Percentiles rank a stretch among this genome's conserved stretches.
Conservation (phyloP, 2,113 vertebrate species). For the Ibidorhyncha struthersii region DNA sequence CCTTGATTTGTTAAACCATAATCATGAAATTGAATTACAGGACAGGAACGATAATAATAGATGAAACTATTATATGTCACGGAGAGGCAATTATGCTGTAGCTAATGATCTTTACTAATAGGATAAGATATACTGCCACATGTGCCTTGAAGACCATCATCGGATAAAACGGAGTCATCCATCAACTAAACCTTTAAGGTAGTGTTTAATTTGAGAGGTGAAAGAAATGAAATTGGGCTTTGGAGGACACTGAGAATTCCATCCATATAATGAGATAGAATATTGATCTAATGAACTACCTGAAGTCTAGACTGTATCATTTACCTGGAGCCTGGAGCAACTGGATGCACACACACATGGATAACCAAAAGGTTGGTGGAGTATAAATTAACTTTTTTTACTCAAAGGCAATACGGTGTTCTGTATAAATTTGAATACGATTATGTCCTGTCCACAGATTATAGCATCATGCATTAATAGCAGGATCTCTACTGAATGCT, state of each 20-base stretch:
- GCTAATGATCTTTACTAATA: slow-evolving; percentile 70
- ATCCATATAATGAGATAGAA: slow-evolving; percentile 59
- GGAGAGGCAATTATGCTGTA: slow-evolving; percentile 42
- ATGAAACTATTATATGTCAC: slow-evolving; percentile 50
- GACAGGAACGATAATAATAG: slow-evolving; percentile 29
- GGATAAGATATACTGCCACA: slow-evolving; percentile 49
- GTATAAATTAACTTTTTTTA: slow-evolving; percentile 52
- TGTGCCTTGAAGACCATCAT: slow-evolving; percentile 58
- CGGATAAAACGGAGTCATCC: slow-evolving; percentile 21
- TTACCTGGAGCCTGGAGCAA: slow-evolving; percentile 27
- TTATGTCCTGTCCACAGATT: not conserved
- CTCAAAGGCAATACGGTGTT: not conserved
- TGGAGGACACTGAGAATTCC: slow-evolving; percentile 39
- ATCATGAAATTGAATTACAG: slow-evolving; percentile 54
- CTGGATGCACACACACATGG: not conserved
- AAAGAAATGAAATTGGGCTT: slow-evolving; percentile 68
- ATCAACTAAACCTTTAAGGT: slow-evolving; percentile 69
- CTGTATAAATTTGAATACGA: not conserved
- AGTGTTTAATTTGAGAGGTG: slow-evolving; percentile 70
- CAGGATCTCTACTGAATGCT: not conserved
- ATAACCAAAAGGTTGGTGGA: not conserved
- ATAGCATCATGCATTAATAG: not conserved
- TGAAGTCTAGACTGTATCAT: slow-evolving; percentile 32
- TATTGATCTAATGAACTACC: slow-evolving; percentile 58
- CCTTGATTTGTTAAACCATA: slow-evolving; percentile 60